These are phyloP conservation scores for Channa striata DNA, from an alignment of 2,797 vertebrate species.

Conservation along the genomic window DNA sequence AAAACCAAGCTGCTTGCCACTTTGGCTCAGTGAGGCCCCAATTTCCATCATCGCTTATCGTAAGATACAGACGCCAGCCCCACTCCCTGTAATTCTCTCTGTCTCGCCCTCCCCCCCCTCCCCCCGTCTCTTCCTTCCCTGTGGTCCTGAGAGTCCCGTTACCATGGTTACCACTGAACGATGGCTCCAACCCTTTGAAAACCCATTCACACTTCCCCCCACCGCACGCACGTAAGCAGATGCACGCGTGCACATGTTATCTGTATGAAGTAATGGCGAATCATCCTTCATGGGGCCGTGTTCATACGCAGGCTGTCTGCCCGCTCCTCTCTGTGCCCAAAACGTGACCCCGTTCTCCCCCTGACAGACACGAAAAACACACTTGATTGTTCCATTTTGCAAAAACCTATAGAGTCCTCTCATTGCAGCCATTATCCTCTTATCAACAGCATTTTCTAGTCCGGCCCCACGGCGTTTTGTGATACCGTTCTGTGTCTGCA, in stretches of 20 bases:
- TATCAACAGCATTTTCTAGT: conserved; percentile 35
- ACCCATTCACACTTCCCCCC: conserved; percentile 44
- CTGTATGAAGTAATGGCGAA: conserved; percentile 63
- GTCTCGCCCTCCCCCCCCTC: conserved; percentile 16
- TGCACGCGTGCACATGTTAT: conserved; percentile 45
- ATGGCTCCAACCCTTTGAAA: conserved; percentile 65
- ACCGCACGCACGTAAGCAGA: conserved; percentile 27
- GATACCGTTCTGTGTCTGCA: conserved; percentile 25
- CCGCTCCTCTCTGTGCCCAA: conserved; percentile 60
- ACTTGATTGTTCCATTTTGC: conserved; percentile 38
- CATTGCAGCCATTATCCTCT: conserved; percentile 16
- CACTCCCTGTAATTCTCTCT: conserved; percentile 42
- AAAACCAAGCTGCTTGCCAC: conserved; percentile 10
- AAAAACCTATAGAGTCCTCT: conserved; percentile 25
- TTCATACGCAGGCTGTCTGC: conserved; percentile 56
- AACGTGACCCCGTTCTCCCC: conserved; percentile 66
- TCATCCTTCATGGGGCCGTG: conserved; percentile 63
- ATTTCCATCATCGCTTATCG: conserved; percentile 63
- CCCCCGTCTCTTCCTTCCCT: conserved; percentile 48
- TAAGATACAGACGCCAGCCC: conserved; percentile 49
- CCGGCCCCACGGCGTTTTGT: conserved; percentile 20
- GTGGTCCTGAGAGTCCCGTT: conserved; percentile 76
- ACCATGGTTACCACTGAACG: conserved; percentile 76
- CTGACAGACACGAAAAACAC: conserved; percentile 64
- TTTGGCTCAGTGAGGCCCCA: conserved; percentile 2